phyloP scores from a whole-genome alignment of 2,888 invertebrate genomes.

The Nemoura dubitans region DNA sequence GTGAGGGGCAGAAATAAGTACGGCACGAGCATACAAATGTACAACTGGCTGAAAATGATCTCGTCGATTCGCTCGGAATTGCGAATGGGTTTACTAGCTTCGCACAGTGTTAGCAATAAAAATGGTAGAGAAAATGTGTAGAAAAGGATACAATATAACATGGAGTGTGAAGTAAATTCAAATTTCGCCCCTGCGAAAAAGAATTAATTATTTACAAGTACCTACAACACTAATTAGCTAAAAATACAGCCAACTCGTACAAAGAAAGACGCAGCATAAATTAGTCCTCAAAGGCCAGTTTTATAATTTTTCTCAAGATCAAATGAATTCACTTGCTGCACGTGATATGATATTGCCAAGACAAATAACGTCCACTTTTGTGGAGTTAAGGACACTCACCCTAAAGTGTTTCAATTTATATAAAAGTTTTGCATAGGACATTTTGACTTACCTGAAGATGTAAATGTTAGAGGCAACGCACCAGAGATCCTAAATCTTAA shows the following conservation, averaged over 20 bases:
- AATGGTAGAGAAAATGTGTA: not conserved
- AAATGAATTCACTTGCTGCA: no score
- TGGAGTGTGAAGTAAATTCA: not conserved
- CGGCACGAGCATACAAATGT: not conserved
- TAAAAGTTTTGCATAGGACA: not conserved
- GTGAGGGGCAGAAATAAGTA: not conserved
- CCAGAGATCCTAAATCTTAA: not conserved
- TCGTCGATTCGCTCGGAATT: not conserved
- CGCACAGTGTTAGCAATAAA: not conserved
- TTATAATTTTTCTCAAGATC: no score
- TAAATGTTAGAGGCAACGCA: not conserved
- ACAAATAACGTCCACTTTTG: no score
- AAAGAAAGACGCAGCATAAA: no score
- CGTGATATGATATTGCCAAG: no score
- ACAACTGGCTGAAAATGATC: not conserved
- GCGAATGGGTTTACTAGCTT: not conserved
- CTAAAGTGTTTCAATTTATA: not conserved
- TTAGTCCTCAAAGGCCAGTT: no score
- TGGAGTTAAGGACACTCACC: no score
- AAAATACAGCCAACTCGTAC: no score
- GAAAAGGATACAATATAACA: not conserved
- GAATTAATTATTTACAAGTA: not conserved
- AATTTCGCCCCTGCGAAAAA: not conserved
- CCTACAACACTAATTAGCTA: no score
- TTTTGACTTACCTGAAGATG: not conserved